Conservation (phyloP, 2,888 invertebrate species). For the Phortica magna region DNA sequence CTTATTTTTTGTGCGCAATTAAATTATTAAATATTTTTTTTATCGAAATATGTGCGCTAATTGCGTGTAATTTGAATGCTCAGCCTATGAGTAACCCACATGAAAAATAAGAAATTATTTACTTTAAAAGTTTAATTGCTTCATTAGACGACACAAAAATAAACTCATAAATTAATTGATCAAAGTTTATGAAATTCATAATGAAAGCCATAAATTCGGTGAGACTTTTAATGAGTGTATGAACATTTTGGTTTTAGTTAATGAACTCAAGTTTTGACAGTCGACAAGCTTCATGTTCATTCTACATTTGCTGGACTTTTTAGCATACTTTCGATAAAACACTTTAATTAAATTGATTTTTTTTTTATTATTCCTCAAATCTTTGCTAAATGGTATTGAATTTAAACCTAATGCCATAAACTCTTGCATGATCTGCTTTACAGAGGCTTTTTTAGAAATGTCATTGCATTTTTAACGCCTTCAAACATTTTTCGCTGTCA, state of each 20-base stretch:
- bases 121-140: slow-evolving; percentile 15
- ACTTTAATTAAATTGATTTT: too few relatives aligned
- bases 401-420: too few relatives aligned
- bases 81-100: slow-evolving; percentile 9
- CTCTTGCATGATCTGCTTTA: not conserved
- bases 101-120: slow-evolving; percentile 3
- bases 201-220: not conserved
- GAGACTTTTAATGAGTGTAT: too few relatives aligned
- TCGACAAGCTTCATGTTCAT: too few relatives aligned
- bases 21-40: not conserved
- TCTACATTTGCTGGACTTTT: too few relatives aligned
- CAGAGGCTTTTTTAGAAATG: not conserved
- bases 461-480: not conserved
- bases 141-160: slow-evolving; percentile 4
- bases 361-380: too few relatives aligned
- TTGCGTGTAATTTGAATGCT: not conserved
- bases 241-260: too few relatives aligned
- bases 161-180: not conserved
- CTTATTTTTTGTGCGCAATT: not conserved
- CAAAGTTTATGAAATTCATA: not conserved
- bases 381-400: too few relatives aligned
- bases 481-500: not conserved
- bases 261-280: too few relatives aligned
- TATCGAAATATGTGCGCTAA: not conserved
- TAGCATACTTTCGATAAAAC: too few relatives aligned